phyloP scores from a whole-genome alignment of 2,888 invertebrate species.

The Agrotis puta region DNA sequence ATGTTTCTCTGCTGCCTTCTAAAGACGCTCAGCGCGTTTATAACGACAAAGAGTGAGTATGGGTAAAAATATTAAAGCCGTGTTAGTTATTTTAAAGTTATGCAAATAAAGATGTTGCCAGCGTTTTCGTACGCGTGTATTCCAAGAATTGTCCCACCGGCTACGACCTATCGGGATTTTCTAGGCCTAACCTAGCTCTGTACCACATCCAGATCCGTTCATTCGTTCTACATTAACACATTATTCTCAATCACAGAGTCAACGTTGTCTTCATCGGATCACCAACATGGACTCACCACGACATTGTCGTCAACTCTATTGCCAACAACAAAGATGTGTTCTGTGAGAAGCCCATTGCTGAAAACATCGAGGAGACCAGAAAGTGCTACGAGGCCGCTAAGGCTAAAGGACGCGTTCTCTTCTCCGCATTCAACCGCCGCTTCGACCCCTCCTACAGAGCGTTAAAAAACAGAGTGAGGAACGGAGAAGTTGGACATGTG shows the following conservation, averaged over 20 bases:
- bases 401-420: conserved; percentile 88
- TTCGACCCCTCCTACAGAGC: conserved; percentile 92
- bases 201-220: no score
- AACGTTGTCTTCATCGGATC: conserved; percentile 89
- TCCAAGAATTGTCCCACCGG: no score
- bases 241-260: conserved; percentile 54
- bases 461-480: conserved; percentile 86
- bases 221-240: not conserved
- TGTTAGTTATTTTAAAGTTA: no score
- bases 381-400: conserved; percentile 91
- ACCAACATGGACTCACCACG: conserved; percentile 91
- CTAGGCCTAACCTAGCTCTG: not conserved
- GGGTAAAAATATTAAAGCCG: not conserved
- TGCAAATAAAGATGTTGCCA: no score
- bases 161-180: no score
- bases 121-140: no score
- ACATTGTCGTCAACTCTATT: conserved; percentile 89
- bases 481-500: conserved; percentile 92
- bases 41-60: conserved; percentile 87
- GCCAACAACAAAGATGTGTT: conserved; percentile 92
- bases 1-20: conserved; percentile 86
- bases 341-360: conserved; percentile 93
- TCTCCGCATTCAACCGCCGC: conserved; percentile 93
- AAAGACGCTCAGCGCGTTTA: conserved; percentile 87
- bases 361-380: conserved; percentile 87